phyloP scores from a whole-genome alignment of 1,140 invertebrate species.

The Pseudomyrmex concolor region DNA sequence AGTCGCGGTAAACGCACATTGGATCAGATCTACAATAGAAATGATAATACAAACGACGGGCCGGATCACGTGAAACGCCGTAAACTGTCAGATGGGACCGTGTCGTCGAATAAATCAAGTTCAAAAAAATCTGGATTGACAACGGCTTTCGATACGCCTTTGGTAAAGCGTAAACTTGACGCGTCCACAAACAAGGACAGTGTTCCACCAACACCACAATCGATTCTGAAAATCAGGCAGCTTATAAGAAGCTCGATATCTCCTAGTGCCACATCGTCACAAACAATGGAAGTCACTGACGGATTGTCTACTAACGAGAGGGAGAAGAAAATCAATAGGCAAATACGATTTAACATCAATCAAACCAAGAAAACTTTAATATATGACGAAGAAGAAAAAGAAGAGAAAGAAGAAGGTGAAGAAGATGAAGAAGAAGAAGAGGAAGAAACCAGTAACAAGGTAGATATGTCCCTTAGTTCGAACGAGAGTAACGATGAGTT shows the following conservation, averaged over 20 bases:
- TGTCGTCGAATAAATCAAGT: not conserved
- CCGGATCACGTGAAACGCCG: constrained; percentile 63
- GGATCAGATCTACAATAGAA: constrained; percentile 63
- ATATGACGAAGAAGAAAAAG: not conserved
- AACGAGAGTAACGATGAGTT: constrained; percentile 22
- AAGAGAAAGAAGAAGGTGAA: not conserved
- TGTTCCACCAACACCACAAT: constrained; percentile 78
- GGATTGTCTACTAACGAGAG: constrained; percentile 9
- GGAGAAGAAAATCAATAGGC: constrained; percentile 68
- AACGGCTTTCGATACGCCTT: constrained; percentile 78
- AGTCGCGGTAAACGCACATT: constrained; percentile 71
- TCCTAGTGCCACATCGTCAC: constrained; percentile 22
- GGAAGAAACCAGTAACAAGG: not conserved
- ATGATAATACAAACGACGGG: not conserved
- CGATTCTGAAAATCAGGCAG: constrained; percentile 82
- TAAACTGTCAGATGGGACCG: constrained; percentile 56
- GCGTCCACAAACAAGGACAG: constrained; percentile 10
- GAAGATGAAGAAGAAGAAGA: constrained; percentile 10
- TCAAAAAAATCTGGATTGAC: constrained; percentile 23
- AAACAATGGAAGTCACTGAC: constrained; percentile 29
- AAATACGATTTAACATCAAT: constrained; percentile 75
- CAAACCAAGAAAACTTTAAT: constrained; percentile 54
- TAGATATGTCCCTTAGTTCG: constrained; percentile 55
- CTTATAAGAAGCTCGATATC: constrained; percentile 77
- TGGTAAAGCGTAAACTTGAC: constrained; percentile 77